These are phyloP conservation scores for Lomographa bimaculata DNA, from an alignment of 2,888 invertebrate species.

Conservation along the genomic window DNA sequence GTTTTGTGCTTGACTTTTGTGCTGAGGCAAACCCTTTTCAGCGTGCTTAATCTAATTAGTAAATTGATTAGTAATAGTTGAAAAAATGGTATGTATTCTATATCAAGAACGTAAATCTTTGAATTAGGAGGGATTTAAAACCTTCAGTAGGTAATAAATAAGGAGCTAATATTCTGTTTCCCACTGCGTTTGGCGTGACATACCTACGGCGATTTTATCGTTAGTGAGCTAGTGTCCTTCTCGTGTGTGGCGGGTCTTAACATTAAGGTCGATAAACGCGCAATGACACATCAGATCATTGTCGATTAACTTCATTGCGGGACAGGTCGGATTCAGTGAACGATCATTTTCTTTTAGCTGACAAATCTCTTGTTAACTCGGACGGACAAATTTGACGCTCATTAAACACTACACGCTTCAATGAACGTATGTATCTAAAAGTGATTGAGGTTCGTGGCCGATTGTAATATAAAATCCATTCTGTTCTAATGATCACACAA, in stretches of 20 bases:
- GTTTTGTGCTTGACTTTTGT: too few species aligned
- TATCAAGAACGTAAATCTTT: too few species aligned
- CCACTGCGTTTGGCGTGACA: conserved; percentile 12
- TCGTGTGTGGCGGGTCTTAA: conserved; percentile 14
- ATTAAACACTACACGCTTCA: conserved; percentile 8
- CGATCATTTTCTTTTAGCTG: conserved; percentile 16
- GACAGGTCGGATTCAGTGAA: conserved; percentile 18
- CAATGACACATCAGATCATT: conserved; percentile 22
- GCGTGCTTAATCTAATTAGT: too few species aligned
- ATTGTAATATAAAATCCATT: too few species aligned
- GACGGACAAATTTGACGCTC: conserved; percentile 12
- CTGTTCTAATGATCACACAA: too few species aligned
- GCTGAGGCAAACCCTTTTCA: too few species aligned
- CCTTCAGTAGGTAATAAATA: too few species aligned
- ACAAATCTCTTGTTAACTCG: conserved; percentile 12
- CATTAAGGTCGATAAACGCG: conserved; percentile 15
- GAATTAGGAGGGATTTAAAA: too few species aligned
- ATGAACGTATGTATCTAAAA: too few species aligned
- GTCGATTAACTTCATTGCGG: conserved; percentile 23
- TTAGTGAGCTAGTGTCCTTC: conserved; percentile 19
- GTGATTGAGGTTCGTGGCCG: too few species aligned
- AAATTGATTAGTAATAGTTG: too few species aligned
- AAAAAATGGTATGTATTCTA: too few species aligned
- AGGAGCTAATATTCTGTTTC: neutral
- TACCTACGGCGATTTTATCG: conserved; percentile 12